These are phyloP conservation scores for Ameiurus melas DNA, from an alignment of 2,113 vertebrate species.

Conservation along the genomic window DNA sequence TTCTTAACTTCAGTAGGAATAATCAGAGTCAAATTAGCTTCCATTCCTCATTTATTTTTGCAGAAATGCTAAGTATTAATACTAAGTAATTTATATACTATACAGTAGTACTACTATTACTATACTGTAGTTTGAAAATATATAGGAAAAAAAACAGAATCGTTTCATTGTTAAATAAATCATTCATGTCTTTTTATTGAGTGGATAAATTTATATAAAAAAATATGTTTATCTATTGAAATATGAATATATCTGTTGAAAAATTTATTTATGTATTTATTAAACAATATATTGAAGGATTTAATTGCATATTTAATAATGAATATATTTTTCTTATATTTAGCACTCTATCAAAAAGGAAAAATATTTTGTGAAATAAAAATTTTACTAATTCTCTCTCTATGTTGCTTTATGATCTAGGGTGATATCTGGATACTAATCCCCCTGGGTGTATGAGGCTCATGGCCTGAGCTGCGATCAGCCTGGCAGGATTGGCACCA, in stretches of 20 bases:
- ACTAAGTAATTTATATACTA: background rate
- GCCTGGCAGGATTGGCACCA: slow-evolving; percentile 68
- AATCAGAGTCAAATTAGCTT: background rate
- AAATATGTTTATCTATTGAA: background rate
- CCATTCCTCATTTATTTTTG: background rate
- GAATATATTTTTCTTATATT: background rate
- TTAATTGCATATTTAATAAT: background rate
- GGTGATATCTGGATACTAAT: slow-evolving; percentile 56
- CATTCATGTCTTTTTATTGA: background rate
- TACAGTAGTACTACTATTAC: background rate
- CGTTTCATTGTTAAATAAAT: background rate
- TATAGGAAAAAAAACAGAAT: background rate
- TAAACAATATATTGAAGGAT: background rate
- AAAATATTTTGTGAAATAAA: background rate
- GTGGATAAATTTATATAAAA: too few species aligned
- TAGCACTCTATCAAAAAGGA: background rate
- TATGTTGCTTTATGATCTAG: slow-evolving; percentile 22
- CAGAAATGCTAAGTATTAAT: background rate
- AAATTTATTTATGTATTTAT: background rate
- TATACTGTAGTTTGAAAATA: background rate
- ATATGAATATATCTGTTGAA: background rate
- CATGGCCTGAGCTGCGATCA: slow-evolving; percentile 63
- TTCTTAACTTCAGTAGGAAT: background rate
- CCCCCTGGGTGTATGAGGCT: slow-evolving; percentile 56
- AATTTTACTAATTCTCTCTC: background rate